Evolutionary conservation across 2,113 vertebrate species (phyloP), one percentile per base, ranked within the genome.

Genomic region (Falco punctatus): DNA sequence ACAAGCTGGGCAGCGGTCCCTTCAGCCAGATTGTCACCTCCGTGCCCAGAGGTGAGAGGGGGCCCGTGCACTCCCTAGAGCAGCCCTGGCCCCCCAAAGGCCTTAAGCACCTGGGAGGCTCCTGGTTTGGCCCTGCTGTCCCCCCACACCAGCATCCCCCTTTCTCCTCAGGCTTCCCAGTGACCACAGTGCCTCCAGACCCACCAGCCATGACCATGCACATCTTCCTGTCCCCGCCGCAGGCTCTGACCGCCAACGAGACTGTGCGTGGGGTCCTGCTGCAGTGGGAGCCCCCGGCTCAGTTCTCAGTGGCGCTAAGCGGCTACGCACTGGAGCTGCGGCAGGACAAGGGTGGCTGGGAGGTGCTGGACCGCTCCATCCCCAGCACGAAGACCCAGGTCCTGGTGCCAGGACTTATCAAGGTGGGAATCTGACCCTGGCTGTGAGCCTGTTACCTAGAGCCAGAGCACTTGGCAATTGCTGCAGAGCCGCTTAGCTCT

Each of bases 1-100:
- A 99, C 97, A 99, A 99, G 94, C 98, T 99, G 69, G 99, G 99
- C 54, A 99, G 99, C 1, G 99, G 99, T n/a, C 99, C 99, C 48
- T 99, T 99, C 97, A 99, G 99, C 61, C 98, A 99, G 96, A 99
- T 99, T 0, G 88, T 99, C 92, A 98, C 98, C 74, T 98, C 98
- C 15, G 95, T 96, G 81, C 99, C 99, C 19, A 97, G 98, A 97
- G 98, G 99, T 99, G 71, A 97, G 98, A 96, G n/a, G 8, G 26
- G 20, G 5, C 12, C 27, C 3, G 0, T 10, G 22, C 1, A 1
- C 15, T 42, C 62, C 55, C 49, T 46, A 33, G 3, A 67, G 23
- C 51, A 40, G 26, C 17, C 48, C n/a, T 4, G 3, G 18, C 15
- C 13, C 11, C 32, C 11, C 4, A 4, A 28, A 40, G 9, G 35